Evolutionary conservation across 1,140 invertebrate genomes (phyloP), one percentile per base, ranked within the genome.

Genomic region (Drosophila takahashii): DNA sequence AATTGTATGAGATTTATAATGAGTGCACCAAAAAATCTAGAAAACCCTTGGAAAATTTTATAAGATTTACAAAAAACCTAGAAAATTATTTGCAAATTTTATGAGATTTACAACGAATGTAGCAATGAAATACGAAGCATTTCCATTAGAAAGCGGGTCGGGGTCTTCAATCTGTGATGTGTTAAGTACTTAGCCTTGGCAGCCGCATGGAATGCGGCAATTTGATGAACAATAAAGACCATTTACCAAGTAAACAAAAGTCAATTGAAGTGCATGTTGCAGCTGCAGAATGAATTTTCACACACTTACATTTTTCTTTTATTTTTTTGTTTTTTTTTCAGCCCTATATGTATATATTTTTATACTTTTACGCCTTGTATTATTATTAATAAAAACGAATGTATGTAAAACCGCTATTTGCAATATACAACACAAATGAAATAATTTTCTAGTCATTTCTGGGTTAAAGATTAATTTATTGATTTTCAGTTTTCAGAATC

Each of bases 141-240:
- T 51, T 51, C 48, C 48, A 34, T 34, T 32, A 47, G 10, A 4
- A 62, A 29, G 9, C 32, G 44, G 41, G 18, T 57, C 58, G 62
- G 53, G 16, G 39, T 57, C 77, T 89, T 69, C 79, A 79, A 89
- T 83, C 83, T 87, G 83, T 87, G 83, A 87, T 87, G 83, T 89
- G 59, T 77, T 62, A 83, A 72, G 81, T 87, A 87, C 83, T 83
- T 87, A 79, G 79, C 83, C 84, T 81, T 72, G 64, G 83, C 54
- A 77, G 60, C 64, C 79, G 22, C 22, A 66, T 64, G 57, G 61
- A 79, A 71, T 65, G 58, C 73, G 81, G 77, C 81, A 39, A 57
- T 58, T 48, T 26, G 53, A 42, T 45, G 44, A 69, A 27, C 54
- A 60, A 69, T 48, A 78, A 80, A 52, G 52, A 77, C 34, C 26